Conservation (phyloP, 2,797 vertebrate genomes). For the Poeciliopsis paucimaculata region DNA sequence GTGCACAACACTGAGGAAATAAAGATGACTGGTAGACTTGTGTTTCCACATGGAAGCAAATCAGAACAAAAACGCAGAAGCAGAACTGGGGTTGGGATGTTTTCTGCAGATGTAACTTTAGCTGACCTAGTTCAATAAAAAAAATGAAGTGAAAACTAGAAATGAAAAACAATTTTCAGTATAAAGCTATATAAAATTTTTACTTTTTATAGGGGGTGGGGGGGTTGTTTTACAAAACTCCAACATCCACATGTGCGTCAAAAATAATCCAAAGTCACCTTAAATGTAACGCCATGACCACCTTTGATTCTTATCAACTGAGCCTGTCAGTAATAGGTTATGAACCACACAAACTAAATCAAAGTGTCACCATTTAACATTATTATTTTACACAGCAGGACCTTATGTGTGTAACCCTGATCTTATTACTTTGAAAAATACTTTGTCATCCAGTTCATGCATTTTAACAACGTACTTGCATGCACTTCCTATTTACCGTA, state of each 20-base stretch:
- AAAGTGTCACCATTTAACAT: neutral
- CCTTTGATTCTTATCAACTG: neutral
- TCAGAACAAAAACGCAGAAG: neutral
- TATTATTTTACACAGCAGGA: neutral
- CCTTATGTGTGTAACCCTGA: neutral
- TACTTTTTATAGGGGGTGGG: neutral
- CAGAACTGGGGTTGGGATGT: slow-evolving; percentile 1
- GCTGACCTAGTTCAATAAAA: neutral
- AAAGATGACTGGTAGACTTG: neutral
- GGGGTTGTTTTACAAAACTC: neutral
- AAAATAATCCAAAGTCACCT: neutral
- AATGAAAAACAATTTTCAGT: neutral
- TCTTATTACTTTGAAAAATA: neutral
- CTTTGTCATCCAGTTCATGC: neutral
- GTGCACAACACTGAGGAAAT: neutral
- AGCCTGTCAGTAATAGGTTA: neutral
- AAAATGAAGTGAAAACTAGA: slow-evolving; percentile 30
- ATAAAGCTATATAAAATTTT: neutral
- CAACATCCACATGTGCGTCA: neutral
- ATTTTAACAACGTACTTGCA: neutral
- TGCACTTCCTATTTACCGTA: neutral
- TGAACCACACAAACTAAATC: neutral
- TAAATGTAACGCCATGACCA: neutral
- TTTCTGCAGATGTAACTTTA: neutral
- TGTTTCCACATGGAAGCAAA: neutral